A percentile compares a stretch with the other conserved stretches of the same genome.
Conservation (phyloP, 2,797 vertebrate species). For the Chiroxiphia lanceolata region DNA sequence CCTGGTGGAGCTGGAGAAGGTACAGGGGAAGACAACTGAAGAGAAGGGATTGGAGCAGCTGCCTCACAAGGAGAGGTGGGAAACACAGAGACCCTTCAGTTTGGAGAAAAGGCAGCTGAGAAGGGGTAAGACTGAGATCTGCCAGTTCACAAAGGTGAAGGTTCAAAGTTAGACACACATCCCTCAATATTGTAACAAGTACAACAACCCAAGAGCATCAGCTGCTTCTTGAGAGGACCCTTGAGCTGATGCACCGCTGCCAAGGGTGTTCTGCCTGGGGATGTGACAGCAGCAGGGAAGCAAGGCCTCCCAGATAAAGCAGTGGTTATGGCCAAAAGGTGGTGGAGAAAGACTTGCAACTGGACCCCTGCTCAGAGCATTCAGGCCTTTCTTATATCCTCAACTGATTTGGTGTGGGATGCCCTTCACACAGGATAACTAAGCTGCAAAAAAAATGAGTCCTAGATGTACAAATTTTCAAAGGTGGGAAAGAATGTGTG, state of each 20-base stretch:
- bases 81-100: neutral
- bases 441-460: neutral
- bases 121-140: neutral
- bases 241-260: neutral
- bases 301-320: neutral
- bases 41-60: neutral
- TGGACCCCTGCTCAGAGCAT: neutral
- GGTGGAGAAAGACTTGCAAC: neutral
- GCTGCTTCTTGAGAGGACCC: neutral
- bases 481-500: neutral
- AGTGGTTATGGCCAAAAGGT: neutral
- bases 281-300: neutral
- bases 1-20: neutral
- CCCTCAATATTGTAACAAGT: accelerated
- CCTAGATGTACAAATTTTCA: neutral
- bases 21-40: neutral
- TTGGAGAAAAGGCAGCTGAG: neutral
- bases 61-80: neutral
- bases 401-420: neutral
- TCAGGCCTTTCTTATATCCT: neutral
- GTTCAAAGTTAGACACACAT: neutral
- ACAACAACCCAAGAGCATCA: neutral
- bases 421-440: neutral
- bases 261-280: neutral
- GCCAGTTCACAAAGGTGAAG: neutral